These are phyloP conservation scores for Pseudococcus longispinus DNA, from an alignment of 2,888 invertebrate genomes.

Conservation along the genomic window DNA sequence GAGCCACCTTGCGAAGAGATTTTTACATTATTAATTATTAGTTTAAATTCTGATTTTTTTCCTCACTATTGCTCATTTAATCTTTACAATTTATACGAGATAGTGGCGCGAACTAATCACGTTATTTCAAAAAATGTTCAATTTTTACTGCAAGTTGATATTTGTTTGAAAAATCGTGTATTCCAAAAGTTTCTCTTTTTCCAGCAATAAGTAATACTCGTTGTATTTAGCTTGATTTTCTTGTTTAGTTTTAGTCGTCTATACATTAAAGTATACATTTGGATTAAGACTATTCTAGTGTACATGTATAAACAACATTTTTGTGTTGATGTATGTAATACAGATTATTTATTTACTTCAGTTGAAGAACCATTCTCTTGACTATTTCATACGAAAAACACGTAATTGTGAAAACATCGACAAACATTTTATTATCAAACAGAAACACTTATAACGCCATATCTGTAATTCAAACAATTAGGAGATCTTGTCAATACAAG, in stretches of 20 bases:
- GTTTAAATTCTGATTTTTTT: background rate
- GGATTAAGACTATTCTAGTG: background rate
- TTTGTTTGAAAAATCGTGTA: background rate
- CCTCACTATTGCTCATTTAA: slow-evolving; percentile 20
- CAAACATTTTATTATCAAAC: slow-evolving; percentile 32
- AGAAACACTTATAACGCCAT: slow-evolving; percentile 49
- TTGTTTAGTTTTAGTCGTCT: slow-evolving; percentile 18
- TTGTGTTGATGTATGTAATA: background rate
- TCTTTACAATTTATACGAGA: background rate
- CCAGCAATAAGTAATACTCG: background rate
- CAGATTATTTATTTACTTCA: background rate
- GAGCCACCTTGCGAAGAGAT: background rate
- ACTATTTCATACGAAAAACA: background rate
- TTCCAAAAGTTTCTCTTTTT: background rate
- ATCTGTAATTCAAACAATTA: slow-evolving; percentile 52
- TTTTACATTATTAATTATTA: background rate
- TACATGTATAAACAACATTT: no score
- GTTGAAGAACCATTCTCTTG: background rate
- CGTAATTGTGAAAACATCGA: background rate
- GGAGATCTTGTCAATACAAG: slow-evolving; percentile 57
- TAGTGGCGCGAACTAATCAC: background rate
- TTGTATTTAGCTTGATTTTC: slow-evolving; percentile 25
- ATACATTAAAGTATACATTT: background rate
- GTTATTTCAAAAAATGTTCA: background rate
- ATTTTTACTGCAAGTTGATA: background rate